phyloP scores from a whole-genome alignment of 2,113 vertebrate species.

The Prunella himalayana region DNA sequence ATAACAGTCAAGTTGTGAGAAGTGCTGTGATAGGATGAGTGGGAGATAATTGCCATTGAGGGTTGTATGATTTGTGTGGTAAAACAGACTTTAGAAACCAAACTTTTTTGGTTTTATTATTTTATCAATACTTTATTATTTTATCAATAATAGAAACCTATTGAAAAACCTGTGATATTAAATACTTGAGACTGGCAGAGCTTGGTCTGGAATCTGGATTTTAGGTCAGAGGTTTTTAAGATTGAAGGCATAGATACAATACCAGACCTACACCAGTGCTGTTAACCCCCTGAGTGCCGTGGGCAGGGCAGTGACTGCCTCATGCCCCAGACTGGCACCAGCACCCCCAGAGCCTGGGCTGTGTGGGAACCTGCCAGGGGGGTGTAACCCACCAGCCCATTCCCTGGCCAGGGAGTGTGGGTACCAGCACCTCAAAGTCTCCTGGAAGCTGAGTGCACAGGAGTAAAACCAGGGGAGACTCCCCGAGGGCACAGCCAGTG shows the following conservation, averaged over 20 bases:
- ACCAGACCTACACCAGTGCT: accelerated
- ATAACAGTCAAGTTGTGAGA: accelerated
- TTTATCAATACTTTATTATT: not conserved
- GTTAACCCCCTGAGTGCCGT: accelerated
- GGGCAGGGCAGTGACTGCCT: not conserved
- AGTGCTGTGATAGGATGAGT: not conserved
- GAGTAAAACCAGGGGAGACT: not conserved
- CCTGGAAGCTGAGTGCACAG: not conserved
- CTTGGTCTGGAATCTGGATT: not conserved
- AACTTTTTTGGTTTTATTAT: not conserved
- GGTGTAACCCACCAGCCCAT: not conserved
- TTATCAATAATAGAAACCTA: not conserved
- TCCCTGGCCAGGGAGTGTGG: not conserved
- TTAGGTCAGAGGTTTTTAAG: not conserved
- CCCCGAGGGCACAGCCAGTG: not conserved
- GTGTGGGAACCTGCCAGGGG: accelerated
- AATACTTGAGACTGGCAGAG: not conserved
- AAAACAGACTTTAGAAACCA: not conserved
- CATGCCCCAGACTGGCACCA: not conserved
- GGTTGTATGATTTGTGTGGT: not conserved
- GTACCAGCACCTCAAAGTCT: not conserved
- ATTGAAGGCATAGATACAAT: not conserved
- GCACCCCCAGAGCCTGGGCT: not conserved
- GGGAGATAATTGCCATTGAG: not conserved
- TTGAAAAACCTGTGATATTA: not conserved